These are phyloP conservation scores for Polypterus bichir DNA, from an alignment of 2,113 vertebrate species.

Conservation along the genomic window DNA sequence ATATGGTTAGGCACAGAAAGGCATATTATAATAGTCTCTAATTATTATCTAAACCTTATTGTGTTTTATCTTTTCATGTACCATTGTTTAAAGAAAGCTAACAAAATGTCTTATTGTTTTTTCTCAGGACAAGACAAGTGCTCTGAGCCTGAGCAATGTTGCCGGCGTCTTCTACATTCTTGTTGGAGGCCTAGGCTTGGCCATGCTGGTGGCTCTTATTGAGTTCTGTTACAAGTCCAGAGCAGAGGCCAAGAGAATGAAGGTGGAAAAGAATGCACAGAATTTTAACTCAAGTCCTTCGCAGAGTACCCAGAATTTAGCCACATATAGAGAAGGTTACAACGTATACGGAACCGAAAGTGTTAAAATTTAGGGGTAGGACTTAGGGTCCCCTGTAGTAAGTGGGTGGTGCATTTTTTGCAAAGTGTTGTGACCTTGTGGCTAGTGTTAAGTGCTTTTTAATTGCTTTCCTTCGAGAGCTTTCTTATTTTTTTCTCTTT, in stretches of 20 bases:
- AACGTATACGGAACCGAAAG: slow-evolving; percentile 99
- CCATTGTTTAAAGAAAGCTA: slow-evolving; percentile 15
- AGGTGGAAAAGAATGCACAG: slow-evolving; percentile 91
- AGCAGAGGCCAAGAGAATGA: slow-evolving; percentile 98
- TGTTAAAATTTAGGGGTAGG: slow-evolving; percentile 99
- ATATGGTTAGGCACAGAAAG: slow-evolving; percentile 11
- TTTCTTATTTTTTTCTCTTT: slow-evolving; percentile 25
- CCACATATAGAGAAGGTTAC: slow-evolving; percentile 99
- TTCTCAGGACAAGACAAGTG: slow-evolving; percentile 96
- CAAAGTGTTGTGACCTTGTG: slow-evolving; percentile 73
- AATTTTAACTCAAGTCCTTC: slow-evolving; percentile 97
- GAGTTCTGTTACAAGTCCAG: slow-evolving; percentile 99
- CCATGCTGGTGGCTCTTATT: slow-evolving; percentile 99
- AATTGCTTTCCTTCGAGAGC: slow-evolving; percentile 54
- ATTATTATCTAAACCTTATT: not conserved
- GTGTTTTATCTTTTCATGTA: not conserved
- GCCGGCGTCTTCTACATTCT: slow-evolving; percentile 99
- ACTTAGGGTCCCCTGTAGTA: slow-evolving; percentile 83
- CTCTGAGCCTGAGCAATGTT: slow-evolving; percentile 97
- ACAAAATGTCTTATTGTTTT: slow-evolving; percentile 39
- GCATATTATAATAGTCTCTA: no score
- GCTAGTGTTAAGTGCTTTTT: slow-evolving; percentile 66
- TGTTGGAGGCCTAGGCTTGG: slow-evolving; percentile 95
- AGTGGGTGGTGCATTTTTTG: slow-evolving; percentile 75
- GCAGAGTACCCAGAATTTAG: slow-evolving; percentile 98